Conservation (phyloP, 2,888 invertebrate genomes). For the Colostygia pectinataria region DNA sequence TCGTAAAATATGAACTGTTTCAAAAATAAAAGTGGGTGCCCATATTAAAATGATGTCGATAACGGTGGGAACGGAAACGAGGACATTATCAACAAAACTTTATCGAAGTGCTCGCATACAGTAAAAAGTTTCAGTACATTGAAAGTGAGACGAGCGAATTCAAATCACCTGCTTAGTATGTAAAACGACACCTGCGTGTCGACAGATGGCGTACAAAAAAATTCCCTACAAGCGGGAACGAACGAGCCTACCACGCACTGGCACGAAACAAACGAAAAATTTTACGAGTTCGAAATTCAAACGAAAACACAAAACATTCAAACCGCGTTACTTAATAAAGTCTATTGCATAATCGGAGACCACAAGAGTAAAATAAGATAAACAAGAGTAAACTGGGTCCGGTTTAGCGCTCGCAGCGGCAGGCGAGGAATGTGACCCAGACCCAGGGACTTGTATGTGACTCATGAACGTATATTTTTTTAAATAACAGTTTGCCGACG, state of each 20-base stretch:
- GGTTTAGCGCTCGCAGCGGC: slow-evolving; percentile 52
- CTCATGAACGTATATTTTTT: slow-evolving; percentile 58
- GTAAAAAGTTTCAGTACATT: slow-evolving; percentile 35
- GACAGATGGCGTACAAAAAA: slow-evolving; percentile 73
- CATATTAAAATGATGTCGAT: not conserved
- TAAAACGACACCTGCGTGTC: slow-evolving; percentile 72
- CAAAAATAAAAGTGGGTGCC: not conserved
- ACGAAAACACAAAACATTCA: slow-evolving; percentile 13
- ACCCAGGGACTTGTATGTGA: slow-evolving; percentile 68
- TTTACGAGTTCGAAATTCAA: slow-evolving; percentile 15
- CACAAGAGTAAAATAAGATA: slow-evolving; percentile 44
- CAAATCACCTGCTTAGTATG: slow-evolving; percentile 78
- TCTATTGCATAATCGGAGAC: slow-evolving; percentile 50
- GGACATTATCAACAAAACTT: slow-evolving; percentile 12
- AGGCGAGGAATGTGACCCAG: slow-evolving; percentile 79
- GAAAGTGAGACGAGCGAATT: slow-evolving; percentile 58
- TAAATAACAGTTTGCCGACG: slow-evolving; percentile 41
- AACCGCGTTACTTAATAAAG: slow-evolving; percentile 26
- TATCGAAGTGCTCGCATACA: slow-evolving; percentile 22
- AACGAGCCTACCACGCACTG: slow-evolving; percentile 40
- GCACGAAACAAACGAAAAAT: slow-evolving; percentile 26
- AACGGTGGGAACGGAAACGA: slow-evolving; percentile 26
- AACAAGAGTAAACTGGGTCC: slow-evolving; percentile 49
- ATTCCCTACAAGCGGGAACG: slow-evolving; percentile 48
- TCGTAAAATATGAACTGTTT: too few relatives aligned